These are phyloP conservation scores for Pelobates fuscus DNA, from an alignment of 2,113 vertebrate genomes.

Conservation along the genomic window DNA sequence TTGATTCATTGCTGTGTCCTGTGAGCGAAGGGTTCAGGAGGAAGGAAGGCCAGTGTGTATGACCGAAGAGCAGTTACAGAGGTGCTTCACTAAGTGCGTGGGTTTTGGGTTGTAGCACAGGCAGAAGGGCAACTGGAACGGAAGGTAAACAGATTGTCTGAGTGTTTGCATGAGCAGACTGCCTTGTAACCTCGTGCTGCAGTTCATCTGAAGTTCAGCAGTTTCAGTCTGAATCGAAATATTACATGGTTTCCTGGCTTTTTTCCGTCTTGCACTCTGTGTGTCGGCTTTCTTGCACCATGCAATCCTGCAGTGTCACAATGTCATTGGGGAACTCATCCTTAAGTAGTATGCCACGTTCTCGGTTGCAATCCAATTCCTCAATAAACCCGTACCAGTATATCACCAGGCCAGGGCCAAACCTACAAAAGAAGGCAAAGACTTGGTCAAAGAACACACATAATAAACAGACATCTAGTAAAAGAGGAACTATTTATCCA, in stretches of 20 bases:
- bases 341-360: constrained; percentile 92
- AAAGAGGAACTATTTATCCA: too few species aligned
- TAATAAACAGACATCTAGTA: too few species aligned
- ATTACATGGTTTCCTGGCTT: constrained; percentile 87
- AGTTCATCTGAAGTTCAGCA: constrained; percentile 94
- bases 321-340: constrained; percentile 94
- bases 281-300: constrained; percentile 53
- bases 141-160: constrained; percentile 78
- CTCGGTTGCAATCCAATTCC: constrained; percentile 92
- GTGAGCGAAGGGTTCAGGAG: constrained; percentile 68
- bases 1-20: constrained; percentile 16
- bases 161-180: constrained; percentile 76
- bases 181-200: constrained; percentile 64
- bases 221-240: constrained; percentile 78
- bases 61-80: constrained; percentile 71
- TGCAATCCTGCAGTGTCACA: constrained; percentile 78
- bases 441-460: not conserved
- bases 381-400: constrained; percentile 97
- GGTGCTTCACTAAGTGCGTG: constrained; percentile 73
- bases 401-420: constrained; percentile 95
- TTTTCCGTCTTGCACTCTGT: constrained; percentile 60
- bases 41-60: constrained; percentile 82
- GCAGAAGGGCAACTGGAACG: constrained; percentile 63
- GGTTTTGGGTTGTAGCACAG: constrained; percentile 72
- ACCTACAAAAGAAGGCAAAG: constrained; percentile 68